Evolutionary conservation across 2,113 vertebrate genomes (phyloP).

Genomic region (Callipepla californica): DNA sequence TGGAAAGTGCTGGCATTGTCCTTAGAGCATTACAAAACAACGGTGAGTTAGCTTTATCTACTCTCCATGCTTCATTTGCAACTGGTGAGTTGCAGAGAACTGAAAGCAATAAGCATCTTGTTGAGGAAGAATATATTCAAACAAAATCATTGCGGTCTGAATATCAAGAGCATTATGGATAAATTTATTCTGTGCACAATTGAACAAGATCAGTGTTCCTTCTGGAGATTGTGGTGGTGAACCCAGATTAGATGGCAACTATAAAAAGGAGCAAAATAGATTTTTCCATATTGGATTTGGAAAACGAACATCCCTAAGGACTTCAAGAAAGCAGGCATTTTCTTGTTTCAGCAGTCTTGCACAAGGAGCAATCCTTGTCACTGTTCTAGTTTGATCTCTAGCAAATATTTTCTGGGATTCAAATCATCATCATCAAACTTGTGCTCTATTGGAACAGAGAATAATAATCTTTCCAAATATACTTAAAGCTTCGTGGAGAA

Average conservation of each 20-base stretch:
- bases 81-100: not conserved
- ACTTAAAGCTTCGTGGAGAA: not conserved
- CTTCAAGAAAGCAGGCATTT: not conserved
- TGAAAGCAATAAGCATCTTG: not conserved
- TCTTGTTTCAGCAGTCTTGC: not conserved
- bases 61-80: not conserved
- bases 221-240: not conserved
- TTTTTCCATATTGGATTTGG: not conserved
- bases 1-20: not conserved
- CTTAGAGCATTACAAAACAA: not conserved
- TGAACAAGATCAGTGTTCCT: rapidly evolving
- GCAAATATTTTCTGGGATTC: not conserved
- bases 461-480: not conserved
- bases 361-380: not conserved
- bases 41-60: not conserved
- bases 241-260: not conserved
- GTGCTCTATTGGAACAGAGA: not conserved
- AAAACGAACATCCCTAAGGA: not conserved
- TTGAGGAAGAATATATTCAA: not conserved
- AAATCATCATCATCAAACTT: not conserved
- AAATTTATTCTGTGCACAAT: not conserved
- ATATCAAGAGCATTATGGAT: not conserved
- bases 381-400: not conserved
- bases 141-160: not conserved
- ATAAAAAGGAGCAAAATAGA: not conserved